Evolutionary conservation across 2,888 invertebrate species (phyloP), one percentile per base, ranked within the genome.

Genomic region (Cryptocephalus primarius): DNA sequence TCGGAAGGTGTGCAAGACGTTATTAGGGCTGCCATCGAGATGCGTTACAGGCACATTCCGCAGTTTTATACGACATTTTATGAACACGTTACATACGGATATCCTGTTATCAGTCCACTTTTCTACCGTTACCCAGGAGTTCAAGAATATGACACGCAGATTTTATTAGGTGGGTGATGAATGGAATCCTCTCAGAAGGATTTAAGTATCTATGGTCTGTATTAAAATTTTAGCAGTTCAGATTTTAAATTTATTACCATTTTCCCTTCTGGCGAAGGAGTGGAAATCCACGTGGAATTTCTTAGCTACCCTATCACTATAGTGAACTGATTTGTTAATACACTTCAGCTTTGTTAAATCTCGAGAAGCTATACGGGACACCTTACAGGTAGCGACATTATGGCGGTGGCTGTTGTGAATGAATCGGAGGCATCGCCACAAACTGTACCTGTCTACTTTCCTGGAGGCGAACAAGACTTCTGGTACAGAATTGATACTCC

Each of bases 61-160:
- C 76, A 81, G 47, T 90, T 89, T 90, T 91, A 91, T 71, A 90
- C 91, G 0, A 62, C 89, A 31, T 97, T 96, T 75, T 86, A 85
- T 67, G 87, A 94, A 65, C 88, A 92, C 63, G 82, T 87, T 39
- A 63, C 79, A 43, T 81, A 78, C 52, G 94, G 94, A 0, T 73
- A 78, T 41, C 95, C 97, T 0, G 85, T 94, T 0, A 88, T 94
- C 73, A 74, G 91, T 34, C 92, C 97, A 0, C 64, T 94, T 14
- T 87, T 92, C 80, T 81, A 87, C 44, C 85, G 94, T 59, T 99
- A 87, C 68, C 91, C 95, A 0, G 66, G 73, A 1, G 77, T 83
- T 0, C 90, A 83, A 62, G 77, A 78, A 34, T 84, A 93, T 51
- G 93, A 96, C 55, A 80, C 88, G 60, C 75, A 89, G 55, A 81